Evolutionary conservation across 1,140 invertebrate species (phyloP), one percentile per base, ranked within the genome.

Genomic region (Liolophura sinensis): DNA sequence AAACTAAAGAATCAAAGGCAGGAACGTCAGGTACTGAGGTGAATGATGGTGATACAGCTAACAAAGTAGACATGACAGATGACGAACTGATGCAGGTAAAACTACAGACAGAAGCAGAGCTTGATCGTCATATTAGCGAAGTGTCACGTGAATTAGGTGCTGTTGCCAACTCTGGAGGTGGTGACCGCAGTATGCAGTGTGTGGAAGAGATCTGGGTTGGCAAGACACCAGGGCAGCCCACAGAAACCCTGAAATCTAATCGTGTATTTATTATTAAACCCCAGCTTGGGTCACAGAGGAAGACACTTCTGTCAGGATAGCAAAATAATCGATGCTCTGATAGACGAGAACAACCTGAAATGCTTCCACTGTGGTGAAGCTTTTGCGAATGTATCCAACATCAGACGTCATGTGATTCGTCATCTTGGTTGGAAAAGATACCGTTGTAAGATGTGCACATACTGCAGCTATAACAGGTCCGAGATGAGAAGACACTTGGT

Each of bases 351-450:
- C 12, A 74, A 78, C 0, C 55, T 79, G 22, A 69, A 71, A n/a
- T 85, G 84, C 71, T 62, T 77, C n/a, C 73, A 82, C 54, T 85
- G 84, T 74, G 68, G 76, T 18, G 71, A 75, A 48, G 67, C 65
- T 18, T 84, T 79, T 66, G 73, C 73, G 14, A 75, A 73, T n/a
- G 69, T 78, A 46, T 83, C 80, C 14, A 84, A 83, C 72, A 67
- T 85, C n/a, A 73, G 81, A 9, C 75, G 81, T 16, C 84, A 86
- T 71, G 79, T 78, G 25, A 81, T 84, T 12, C 70, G 78, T 18
- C 84, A 86, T 67, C 73, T 86, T 49, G 83, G 82, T 11, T 85
- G 82, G 82, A 77, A 76, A n/a, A 71, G 84, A 11, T 86, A 77
- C 65, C 80, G 83, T 61, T 86, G 84, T 64, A 82, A 81, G 31